Evolutionary conservation across 2,113 vertebrate genomes (phyloP), one percentile per base, ranked within the genome.

Genomic region (Myiagra hebetior): DNA sequence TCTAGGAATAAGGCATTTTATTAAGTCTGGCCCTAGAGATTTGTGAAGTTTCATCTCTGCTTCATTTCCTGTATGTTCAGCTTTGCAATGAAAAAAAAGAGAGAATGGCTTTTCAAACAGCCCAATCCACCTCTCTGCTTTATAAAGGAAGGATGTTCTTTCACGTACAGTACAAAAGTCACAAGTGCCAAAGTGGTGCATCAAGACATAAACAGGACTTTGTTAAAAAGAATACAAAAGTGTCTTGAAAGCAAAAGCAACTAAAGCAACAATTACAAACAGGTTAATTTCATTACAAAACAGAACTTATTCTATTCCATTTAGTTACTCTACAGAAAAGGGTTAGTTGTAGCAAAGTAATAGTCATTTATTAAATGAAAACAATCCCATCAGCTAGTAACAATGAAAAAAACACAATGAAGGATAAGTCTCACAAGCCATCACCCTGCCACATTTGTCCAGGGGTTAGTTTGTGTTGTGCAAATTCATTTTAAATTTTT

Each of bases 1-100:
- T 98, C 96, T 97, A 98, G 95, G 95, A 97, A 97, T 98, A 98
- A 98, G 98, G 98, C 98, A 98, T 98, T 98, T 96, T 89, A 97
- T 98, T 96, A 97, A 97, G 96, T 98, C 98, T 98, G 98, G 98
- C 98, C 98, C 98, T 97, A 97, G 86, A 98, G 97, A 98, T 97
- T 96, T 91, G 84, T 84, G 91, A 98, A 97, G 65, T 95, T 95
- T 97, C 46, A 92, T 92, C 85, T 97, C 94, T 98, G 96, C 87
- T 97, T 97, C 76, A 92, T 88, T 96, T 97, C 69, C 65, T n/a
- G 12, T 90, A 87, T 95, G 82, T 97, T 98, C 59, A 82, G 93
- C 97, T 97, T 97, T 97, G 97, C 96, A 97, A 98, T 69, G 65
- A 96, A 89, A 81, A 76, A 55, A 69, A 89, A 85, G 83, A 93